These are phyloP conservation scores for Zonotrichia albicollis DNA, from an alignment of 2,797 vertebrate genomes.

Conservation along the genomic window DNA sequence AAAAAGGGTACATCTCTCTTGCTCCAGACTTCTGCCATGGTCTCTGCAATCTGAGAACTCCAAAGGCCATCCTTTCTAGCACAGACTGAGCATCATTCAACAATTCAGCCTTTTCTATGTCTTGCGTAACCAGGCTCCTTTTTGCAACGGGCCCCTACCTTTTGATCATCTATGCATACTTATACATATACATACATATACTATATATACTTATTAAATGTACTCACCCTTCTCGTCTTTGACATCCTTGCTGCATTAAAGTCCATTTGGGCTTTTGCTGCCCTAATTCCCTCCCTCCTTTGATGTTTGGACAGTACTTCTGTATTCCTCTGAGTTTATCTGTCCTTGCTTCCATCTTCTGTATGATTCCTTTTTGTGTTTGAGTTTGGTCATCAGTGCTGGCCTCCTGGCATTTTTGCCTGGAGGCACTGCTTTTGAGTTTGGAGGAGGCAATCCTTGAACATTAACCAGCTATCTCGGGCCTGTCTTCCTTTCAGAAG, in stretches of 20 bases:
- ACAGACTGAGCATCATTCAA: not conserved
- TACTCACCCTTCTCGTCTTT: not conserved
- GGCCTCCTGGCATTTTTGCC: not conserved
- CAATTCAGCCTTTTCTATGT: not conserved
- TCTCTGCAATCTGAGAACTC: not conserved
- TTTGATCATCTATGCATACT: not conserved
- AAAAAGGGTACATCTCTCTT: not conserved
- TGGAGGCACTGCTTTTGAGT: not conserved
- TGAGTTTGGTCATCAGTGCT: not conserved
- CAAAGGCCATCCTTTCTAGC: not conserved
- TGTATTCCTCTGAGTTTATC: not conserved
- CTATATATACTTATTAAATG: not conserved
- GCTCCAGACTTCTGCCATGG: not conserved
- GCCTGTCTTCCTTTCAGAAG: not conserved
- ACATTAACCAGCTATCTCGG: not conserved
- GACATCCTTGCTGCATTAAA: not conserved
- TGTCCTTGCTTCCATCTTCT: not conserved
- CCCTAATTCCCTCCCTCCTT: not conserved
- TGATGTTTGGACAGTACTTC: not conserved
- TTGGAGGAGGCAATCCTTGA: not conserved
- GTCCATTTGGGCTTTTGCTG: not conserved
- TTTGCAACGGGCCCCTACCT: fast-evolving
- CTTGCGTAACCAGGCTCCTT: not conserved
- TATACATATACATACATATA: not conserved
- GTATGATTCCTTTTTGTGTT: not conserved